Base-by-base conservation (phyloP, 2,797 vertebrate species). In the Typhlichthys eigenmanni region DNA sequence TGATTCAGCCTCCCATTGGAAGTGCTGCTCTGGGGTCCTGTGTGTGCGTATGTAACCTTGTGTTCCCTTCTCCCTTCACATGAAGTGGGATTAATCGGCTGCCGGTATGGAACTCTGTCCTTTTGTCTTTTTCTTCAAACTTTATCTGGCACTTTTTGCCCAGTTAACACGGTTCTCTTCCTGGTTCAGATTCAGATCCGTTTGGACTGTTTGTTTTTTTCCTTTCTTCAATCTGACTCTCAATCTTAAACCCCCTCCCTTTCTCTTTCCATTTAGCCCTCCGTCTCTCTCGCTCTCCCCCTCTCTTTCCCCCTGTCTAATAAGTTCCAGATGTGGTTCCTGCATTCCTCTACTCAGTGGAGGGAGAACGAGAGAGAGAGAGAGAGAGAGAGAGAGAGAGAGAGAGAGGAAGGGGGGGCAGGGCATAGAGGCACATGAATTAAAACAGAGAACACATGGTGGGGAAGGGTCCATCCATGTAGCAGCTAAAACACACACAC, bases 241-340 rank as follows among this genome's bases (percentile, higher is more conserved):
- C 14, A 43, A 43, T 43, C 38, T 43, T 43, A 43, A 29, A 4
- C 14, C 56, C 19, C 4, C 60, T 24, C 57, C 2, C 47, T 24
- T 6, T 14, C 64, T 69, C 71, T 71, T 71, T 69, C 47, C 56
- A 75, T 60, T 38, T 71, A 69, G 60, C 71, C 78, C 66, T 60
- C 24, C 68, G 71, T 75, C 73, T 81, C 79, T 76, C 74, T 67
- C 71, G 68, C 81, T 71, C 81, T 78, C 75, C 75, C 76, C 82
- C 81, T 79, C 74, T 79, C 78, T 75, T 66, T 64, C 81, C 7
- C 56, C 82, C 72, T 86, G 80, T 88, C 81, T 93, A 92, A 93
- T 92, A 91, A 90, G 87, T 92, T 93, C 91, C 92, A 92, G 91
- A 93, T 93, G 92, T 92, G 92, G 85, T 86, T 91, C 87, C 88